Evolutionary conservation across 2,113 vertebrate genomes (phyloP), one percentile per base, ranked within the genome.

Genomic region (Barnardius zonarius): DNA sequence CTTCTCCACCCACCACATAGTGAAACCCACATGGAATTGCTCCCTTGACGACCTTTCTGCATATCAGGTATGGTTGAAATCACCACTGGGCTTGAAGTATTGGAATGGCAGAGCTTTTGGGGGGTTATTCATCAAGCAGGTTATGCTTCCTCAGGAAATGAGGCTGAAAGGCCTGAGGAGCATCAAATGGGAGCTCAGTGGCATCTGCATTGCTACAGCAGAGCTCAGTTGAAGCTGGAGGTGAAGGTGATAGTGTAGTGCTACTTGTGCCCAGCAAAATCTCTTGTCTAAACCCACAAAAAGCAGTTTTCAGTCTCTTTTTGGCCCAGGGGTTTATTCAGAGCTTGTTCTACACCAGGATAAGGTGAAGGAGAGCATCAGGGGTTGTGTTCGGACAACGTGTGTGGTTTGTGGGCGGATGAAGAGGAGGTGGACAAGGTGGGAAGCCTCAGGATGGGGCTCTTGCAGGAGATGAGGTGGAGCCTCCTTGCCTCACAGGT

Each of bases 341-440:
- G 35, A 12, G 9, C 3, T 3, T 8, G 30, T 22, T 66, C 41
- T 27, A 7, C 3, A 1, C 3, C 1, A 1, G 15, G 30, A 7
- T 64, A 35, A 67, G 64, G 9, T 4, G 6, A 8, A 23, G 31
- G 66, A 79, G 63, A 57, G 12, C 13, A 1, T 27, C 11, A 3
- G 10, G 4, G 13, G 1, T 5, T n/a, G 4, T 13, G n/a, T n/a
- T 51, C 17, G 6, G 62, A 11, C 19, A 10, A 10, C 5, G 0
- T 1, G 23, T 13, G 19, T 2, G 14, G 18, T 33, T 52, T 33
- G 61, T 49, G 28, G 37, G 66, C 43, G 7, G 3, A 24, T 7
- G 37, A 6, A 15, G 13, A 35, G 18, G 23, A 61, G 64, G 35
- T 14, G 68, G 24, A 13, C 46, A 30, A 49, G 63, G 17, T 27